phyloP scores from a whole-genome alignment of 2,888 invertebrate genomes.

The Pyralis farinalis region DNA sequence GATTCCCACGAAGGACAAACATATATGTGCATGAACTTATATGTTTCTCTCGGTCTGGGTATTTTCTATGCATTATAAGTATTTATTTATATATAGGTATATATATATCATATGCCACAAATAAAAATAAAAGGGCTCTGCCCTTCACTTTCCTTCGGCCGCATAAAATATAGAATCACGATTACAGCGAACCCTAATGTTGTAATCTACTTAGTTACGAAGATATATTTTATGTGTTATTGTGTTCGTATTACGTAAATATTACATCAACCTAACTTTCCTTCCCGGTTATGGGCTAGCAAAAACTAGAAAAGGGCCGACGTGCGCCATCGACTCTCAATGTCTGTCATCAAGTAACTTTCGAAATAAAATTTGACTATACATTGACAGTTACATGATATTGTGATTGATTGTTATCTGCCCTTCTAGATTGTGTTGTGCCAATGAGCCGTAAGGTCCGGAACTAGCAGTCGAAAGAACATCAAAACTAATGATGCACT shows the following conservation, averaged over 20 bases:
- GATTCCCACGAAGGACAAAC: too few species aligned
- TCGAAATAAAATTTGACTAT: constrained; percentile 7
- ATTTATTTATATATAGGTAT: too few species aligned
- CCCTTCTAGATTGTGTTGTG: not conserved
- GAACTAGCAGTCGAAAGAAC: not conserved
- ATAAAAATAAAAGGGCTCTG: not conserved
- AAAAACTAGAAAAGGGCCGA: constrained; percentile 41
- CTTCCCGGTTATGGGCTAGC: constrained; percentile 39
- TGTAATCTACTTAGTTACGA: constrained; percentile 25
- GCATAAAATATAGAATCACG: constrained; percentile 8
- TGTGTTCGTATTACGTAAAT: constrained; percentile 39
- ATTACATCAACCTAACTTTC: constrained; percentile 49
- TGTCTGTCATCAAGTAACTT: constrained; percentile 9
- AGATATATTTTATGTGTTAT: constrained; percentile 26
- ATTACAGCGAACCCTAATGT: constrained; percentile 10
- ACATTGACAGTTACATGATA: not conserved
- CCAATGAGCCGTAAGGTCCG: not conserved
- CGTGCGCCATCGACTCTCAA: constrained; percentile 21
- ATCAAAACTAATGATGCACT: too few species aligned
- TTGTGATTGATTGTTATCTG: not conserved
- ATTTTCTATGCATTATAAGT: too few species aligned
- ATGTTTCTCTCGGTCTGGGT: too few species aligned
- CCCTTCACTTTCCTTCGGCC: constrained; percentile 10
- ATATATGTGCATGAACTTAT: too few species aligned
- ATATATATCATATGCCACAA: not conserved